Evolutionary conservation across 2,113 vertebrate genomes (phyloP), one percentile per base, ranked within the genome.

Genomic region (Alouatta palliata): DNA sequence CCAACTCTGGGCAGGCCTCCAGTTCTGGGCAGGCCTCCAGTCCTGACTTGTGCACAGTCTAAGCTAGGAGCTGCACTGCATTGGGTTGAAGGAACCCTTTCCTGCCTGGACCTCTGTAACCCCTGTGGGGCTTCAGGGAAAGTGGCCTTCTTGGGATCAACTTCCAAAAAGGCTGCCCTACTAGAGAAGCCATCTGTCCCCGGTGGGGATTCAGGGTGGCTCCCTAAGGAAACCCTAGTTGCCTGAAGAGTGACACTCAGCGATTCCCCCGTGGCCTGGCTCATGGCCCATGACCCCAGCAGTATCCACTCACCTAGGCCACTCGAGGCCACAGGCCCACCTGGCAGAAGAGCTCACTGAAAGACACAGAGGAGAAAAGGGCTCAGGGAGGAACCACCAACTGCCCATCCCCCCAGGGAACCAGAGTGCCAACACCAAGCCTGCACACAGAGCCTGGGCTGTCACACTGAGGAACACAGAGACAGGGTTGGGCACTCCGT

Each of bases 401-500:
- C 20, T 40, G n/a, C 20, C 20, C n/a, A 2, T 6, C 13, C 16
- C 30, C 13, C 3, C 1, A 6, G 66, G 3, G 13, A 68, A 16
- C 6, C 0, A 6, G 32, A 68, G 11, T 27, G 61, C 32, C 6
- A 1, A 68, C 32, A 68, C 66, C 66, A 68, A n/a, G 35, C 35
- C 35, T 1, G 4, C 19, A 71, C 4, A 19, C 2, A 4, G n/a
- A 71, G 17, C 4, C 10, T 40, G 70, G 9, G n/a, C 2, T 37
- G 35, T 16, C 35, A 20, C 68, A n/a, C 0, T 6, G 35, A 70
- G 12, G 35, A 37, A 3, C 0, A 0, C 5, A 27, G 12, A 43
- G 37, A 27, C 10, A 70, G 32, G 17, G n/a, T 3, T 43, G 37
- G 5, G 6, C 7, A 23, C 11, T 11, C 37, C 1, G 0, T 5